Percentiles rank a stretch among this genome's conserved stretches.
phyloP scores from a whole-genome alignment of 2,888 invertebrate genomes.

The Nomada fucata region DNA sequence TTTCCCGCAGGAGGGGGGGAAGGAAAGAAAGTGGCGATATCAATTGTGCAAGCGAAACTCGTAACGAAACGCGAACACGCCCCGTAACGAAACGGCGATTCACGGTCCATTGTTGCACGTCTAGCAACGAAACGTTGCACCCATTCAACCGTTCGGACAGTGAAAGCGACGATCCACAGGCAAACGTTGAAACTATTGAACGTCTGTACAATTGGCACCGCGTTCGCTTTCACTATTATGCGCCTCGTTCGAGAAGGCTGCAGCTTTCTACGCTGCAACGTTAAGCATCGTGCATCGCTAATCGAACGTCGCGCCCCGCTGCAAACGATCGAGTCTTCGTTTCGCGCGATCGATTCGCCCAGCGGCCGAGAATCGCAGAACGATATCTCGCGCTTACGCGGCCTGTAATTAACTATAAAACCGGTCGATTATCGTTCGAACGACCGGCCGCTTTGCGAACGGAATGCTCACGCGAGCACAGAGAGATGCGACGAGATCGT shows the following conservation, averaged over 20 bases:
- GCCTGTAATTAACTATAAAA: conserved; percentile 15
- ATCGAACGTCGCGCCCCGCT: background rate
- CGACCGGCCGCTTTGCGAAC: background rate
- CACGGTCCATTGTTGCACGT: background rate
- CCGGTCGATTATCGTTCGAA: conserved; percentile 31
- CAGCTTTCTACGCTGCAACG: background rate
- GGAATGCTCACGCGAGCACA: conserved; percentile 23
- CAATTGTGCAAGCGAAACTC: conserved; percentile 15
- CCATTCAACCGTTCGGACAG: background rate
- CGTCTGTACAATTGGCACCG: background rate
- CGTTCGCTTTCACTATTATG: conserved; percentile 12
- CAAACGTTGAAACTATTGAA: background rate
- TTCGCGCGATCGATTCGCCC: no score
- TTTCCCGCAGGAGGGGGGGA: background rate
- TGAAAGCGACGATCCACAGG: conserved; percentile 11
- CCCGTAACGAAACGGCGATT: background rate
- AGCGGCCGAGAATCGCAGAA: background rate
- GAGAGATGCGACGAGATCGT: conserved; percentile 16
- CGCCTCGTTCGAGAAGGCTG: background rate
- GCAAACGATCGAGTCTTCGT: no score
- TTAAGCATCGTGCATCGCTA: background rate
- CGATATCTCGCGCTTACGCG: conserved; percentile 1
- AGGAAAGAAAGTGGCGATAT: background rate
- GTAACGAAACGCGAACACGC: background rate
- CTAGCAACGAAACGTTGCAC: background rate